Evolutionary conservation across 2,797 vertebrate species (phyloP).

Genomic region (Protonibea diacanthus): DNA sequence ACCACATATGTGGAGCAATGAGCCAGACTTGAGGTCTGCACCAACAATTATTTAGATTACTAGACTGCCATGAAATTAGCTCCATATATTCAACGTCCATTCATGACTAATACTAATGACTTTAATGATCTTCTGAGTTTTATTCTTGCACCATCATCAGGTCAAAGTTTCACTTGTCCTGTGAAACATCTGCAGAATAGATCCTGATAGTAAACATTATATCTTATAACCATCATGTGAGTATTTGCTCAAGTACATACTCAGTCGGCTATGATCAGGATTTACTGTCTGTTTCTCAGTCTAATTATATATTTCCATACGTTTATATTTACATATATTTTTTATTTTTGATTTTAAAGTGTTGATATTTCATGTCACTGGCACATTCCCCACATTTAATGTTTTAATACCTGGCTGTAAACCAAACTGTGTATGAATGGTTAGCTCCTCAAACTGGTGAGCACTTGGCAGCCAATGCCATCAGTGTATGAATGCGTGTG

Average conservation of each 20-base stretch:
- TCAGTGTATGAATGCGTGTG: no score
- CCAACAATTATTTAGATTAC: not conserved
- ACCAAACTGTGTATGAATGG: not conserved
- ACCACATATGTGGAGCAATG: not conserved
- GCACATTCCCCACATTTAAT: not conserved
- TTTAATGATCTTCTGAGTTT: not conserved
- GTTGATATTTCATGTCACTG: not conserved
- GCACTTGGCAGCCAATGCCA: no score
- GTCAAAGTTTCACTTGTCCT: no score
- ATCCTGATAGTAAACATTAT: no score
- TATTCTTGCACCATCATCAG: not conserved
- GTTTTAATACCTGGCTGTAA: not conserved
- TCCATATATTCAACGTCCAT: not conserved
- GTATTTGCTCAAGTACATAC: not conserved
- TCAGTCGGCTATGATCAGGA: not conserved
- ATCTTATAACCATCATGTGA: not conserved
- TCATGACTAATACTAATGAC: not conserved
- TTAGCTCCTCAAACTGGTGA: no score
- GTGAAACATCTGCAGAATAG: no score
- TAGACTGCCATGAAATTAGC: not conserved
- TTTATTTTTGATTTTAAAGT: not conserved
- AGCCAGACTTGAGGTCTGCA: not conserved
- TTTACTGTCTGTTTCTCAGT: not conserved
- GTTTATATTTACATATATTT: not conserved
- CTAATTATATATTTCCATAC: no score